Evolutionary conservation across 2,888 invertebrate genomes (phyloP).

Genomic region (Byasa hedistus): DNA sequence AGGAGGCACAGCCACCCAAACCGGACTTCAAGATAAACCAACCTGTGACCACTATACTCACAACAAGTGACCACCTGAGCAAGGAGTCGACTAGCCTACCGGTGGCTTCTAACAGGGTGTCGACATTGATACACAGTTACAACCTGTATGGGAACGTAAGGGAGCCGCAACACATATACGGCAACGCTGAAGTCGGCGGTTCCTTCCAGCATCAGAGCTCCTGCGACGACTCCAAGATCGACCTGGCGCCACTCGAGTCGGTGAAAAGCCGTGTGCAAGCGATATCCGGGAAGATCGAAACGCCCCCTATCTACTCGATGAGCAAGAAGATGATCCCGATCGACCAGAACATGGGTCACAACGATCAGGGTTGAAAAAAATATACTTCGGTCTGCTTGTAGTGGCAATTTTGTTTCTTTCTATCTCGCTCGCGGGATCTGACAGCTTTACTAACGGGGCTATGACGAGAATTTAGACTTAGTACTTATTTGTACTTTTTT

Average conservation of each 20-base stretch:
- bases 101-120: constrained; percentile 63
- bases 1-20: constrained; percentile 52
- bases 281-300: constrained; percentile 62
- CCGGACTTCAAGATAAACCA: constrained; percentile 75
- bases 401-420: constrained; percentile 44
- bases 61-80: constrained; percentile 44
- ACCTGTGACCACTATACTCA: constrained; percentile 62
- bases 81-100: constrained; percentile 72
- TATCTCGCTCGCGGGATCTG: constrained; percentile 36
- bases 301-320: constrained; percentile 69
- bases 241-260: constrained; percentile 64
- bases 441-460: constrained; percentile 50
- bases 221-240: constrained; percentile 63
- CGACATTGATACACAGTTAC: constrained; percentile 72
- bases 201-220: constrained; percentile 54
- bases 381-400: constrained; percentile 40
- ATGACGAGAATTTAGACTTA: constrained; percentile 42
- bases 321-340: constrained; percentile 68
- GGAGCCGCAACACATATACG: constrained; percentile 70
- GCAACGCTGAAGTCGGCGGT: constrained; percentile 59
- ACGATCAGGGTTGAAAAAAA: constrained; percentile 61
- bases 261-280: constrained; percentile 72
- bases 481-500: constrained; percentile 46
- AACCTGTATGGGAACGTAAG: constrained; percentile 70
- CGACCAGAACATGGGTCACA: constrained; percentile 56